Percentiles rank a stretch among this genome's conserved stretches.
Conservation (phyloP, 64 coral and sea anemone species). For the Pocillopora damicornis region DNA sequence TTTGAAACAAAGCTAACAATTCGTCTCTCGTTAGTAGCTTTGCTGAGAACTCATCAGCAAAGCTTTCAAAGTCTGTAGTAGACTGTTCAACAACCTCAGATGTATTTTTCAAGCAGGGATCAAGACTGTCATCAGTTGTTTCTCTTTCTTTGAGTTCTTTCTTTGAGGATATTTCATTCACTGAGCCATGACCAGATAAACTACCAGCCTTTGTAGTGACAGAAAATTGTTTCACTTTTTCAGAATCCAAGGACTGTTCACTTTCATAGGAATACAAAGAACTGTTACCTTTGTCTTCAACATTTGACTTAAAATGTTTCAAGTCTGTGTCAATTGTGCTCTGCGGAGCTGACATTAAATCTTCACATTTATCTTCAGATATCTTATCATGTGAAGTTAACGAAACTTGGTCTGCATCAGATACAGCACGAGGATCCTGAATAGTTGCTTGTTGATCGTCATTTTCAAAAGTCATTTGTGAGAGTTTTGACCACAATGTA, state of each 20-base stretch:
- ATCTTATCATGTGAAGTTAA: background rate
- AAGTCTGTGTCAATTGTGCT: background rate
- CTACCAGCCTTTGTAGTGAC: no score
- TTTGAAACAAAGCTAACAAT: slow-evolving; percentile 65
- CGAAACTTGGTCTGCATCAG: background rate
- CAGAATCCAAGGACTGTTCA: background rate
- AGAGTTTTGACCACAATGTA: slow-evolving; percentile 40
- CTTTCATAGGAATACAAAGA: background rate
- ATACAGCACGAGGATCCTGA: background rate
- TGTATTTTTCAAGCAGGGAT: background rate
- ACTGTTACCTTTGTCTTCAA: background rate
- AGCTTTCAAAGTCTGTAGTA: background rate
- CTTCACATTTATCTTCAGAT: background rate
- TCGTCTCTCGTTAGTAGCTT: slow-evolving; percentile 72
- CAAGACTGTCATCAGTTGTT: background rate
- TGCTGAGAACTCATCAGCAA: slow-evolving; percentile 21
- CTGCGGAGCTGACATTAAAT: background rate
- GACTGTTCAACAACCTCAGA: background rate
- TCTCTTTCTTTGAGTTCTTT: background rate
- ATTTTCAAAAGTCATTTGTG: slow-evolving; percentile 49
- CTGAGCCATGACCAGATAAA: background rate
- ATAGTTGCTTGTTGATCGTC: background rate
- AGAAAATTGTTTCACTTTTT: background rate
- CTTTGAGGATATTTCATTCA: background rate
- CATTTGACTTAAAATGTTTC: background rate